Conservation (phyloP, 2,113 vertebrate genomes). For the sheep (Ovis aries) region ARS-UI_Ramb_v3.0 NC_056056.1:69323001-69323500, state of each 20-base stretch:
- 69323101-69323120: neutral
- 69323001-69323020: neutral
- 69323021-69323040: neutral
- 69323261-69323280: neutral
- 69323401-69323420: neutral
- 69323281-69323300: neutral
- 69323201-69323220: neutral
- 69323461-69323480: neutral
- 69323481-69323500: neutral
- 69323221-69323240: neutral
- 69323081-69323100: neutral
- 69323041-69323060: neutral
- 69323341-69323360: neutral
- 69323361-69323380: neutral
- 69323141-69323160: neutral
- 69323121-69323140: neutral
- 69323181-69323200: neutral
- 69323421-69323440: neutral
- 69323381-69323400: neutral
- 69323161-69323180: neutral
- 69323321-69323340: rapidly evolving
- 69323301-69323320: neutral
- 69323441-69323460: neutral
- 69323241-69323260: neutral
- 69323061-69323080: neutral